Base-by-base conservation (phyloP, 2,888 invertebrate species). In the Drosophila falleni region DNA sequence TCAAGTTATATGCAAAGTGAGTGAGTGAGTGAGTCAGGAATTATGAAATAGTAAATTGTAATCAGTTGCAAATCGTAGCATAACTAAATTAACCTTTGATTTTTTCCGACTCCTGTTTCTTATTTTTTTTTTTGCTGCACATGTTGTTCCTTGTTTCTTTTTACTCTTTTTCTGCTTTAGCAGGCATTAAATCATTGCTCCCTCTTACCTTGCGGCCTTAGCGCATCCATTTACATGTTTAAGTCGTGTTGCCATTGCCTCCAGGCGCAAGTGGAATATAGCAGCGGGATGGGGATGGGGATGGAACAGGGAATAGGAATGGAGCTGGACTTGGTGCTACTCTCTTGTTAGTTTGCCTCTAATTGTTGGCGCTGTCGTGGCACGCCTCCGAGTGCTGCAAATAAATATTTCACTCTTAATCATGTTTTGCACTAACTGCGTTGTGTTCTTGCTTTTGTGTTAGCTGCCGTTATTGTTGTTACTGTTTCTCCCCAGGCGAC, bases 381-480 rank as follows among this genome's bases (percentile, higher is more conserved):
- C 85, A 72, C 73, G 86, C 83, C 87, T 83, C 73, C 71, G 80
- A 85, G 85, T 87, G 81, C 77, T 81, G 81, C 84, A 89, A 89
- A 87, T 85, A 89, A 87, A 89, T 83, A 89, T 87, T 89, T 89
- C 80, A 87, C 81, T 85, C 78, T 85, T 85, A 83, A 89, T 87
- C 82, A 87, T 80, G 85, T 89, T 89, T 89, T 86, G 80, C 80
- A 63, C 71, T 81, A 61, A 54, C 69, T 69, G 64, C 54, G 55
- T 89, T 74, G 63, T 71, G 66, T 44, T 67, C 71, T 71, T 69
- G 50, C 63, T 63, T 58, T 50, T 64, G 44, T 54, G 46, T 16
- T 60, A 51, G 23, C 44, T 50, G 26, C 31, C 67, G 35, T 26
- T 75, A 42, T 69, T 61, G 33, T 26, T 58, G 54, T 44, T 64